Evolutionary conservation across 2,113 vertebrate genomes (phyloP).

Genomic region (Centropus unirufus): DNA sequence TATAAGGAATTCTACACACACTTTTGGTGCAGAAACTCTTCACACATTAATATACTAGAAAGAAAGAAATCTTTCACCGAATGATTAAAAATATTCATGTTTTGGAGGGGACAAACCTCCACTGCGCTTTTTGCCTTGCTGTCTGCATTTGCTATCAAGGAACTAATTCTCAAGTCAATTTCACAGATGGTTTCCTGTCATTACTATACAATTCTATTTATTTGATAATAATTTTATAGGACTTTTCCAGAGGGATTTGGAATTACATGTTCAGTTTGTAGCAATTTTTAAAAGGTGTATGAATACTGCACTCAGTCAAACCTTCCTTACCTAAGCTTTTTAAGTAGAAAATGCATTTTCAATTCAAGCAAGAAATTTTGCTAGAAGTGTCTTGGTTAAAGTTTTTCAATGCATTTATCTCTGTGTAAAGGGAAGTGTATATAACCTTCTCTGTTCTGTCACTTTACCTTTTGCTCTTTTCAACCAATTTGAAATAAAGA

Average conservation of each 20-base stretch:
- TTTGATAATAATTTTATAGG: conserved; percentile 66
- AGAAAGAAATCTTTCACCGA: conserved; percentile 45
- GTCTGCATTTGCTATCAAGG: conserved; percentile 40
- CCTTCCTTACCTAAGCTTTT: conserved; percentile 38
- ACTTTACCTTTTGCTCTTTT: conserved; percentile 32
- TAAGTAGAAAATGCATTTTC: conserved; percentile 26
- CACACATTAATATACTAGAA: neutral
- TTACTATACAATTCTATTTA: conserved; percentile 62
- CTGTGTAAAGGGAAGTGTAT: neutral
- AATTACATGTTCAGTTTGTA: conserved; percentile 26
- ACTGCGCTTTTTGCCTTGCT: neutral
- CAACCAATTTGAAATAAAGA: neutral
- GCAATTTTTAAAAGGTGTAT: conserved; percentile 30
- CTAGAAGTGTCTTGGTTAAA: neutral
- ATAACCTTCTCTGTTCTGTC: conserved; percentile 5
- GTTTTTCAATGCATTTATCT: conserved; percentile 11
- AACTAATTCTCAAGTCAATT: conserved; percentile 61
- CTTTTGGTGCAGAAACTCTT: conserved; percentile 14
- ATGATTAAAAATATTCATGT: conserved; percentile 56
- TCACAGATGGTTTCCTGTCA: conserved; percentile 65
- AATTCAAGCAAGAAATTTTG: neutral
- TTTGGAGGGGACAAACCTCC: conserved; percentile 47
- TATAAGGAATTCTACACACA: conserved; percentile 24
- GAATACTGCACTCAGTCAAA: neutral
- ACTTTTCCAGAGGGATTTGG: conserved; percentile 44